Evolutionary conservation across 2,113 vertebrate species (phyloP), one percentile per base, ranked within the genome.

Genomic region (Ellobius talpinus): DNA sequence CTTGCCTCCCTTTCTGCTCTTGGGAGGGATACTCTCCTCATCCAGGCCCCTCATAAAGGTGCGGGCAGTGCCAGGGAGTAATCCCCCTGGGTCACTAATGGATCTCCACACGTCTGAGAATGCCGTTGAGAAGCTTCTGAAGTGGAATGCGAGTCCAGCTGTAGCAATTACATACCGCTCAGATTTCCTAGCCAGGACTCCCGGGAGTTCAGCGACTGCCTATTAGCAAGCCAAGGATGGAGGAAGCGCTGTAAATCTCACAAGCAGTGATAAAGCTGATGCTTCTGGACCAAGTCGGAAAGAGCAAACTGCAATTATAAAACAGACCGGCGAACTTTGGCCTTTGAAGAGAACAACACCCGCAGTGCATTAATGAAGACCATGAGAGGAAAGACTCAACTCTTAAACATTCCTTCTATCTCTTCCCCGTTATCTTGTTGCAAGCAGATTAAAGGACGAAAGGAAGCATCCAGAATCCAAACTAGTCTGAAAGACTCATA

Each of bases 41-140:
- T 98, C 96, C 97, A 96, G 94, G 74, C 86, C 94, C 74, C 96
- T 97, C 84, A 1, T 94, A 97, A 98, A 97, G 98, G 97, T 88
- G 98, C 93, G 79, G 97, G 96, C 96, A 87, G 68, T 97, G 97
- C 97, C 97, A 98, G 96, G 29, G 96, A 96, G 88, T 81, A 97
- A 97, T 98, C 97, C 98, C 97, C 97, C 91, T 36, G 74, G 97
- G 98, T 97, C 98, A 86, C 98, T 98, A 97, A 98, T 98, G 98
- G 98, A 98, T 98, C 97, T 98, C 98, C 98, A 98, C 98, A 98
- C 98, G 98, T 99, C 98, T 98, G 98, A 98, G 97, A 98, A 98
- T 97, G 97, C 94, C 97, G 98, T 98, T 98, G 98, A 97, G 98
- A 98, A 98, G 97, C 97, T 98, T 97, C 97, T 97, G 98, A 98